These are phyloP conservation scores for Melitaea cinxia DNA, from an alignment of 1,140 invertebrate genomes.

Conservation along the genomic window DNA sequence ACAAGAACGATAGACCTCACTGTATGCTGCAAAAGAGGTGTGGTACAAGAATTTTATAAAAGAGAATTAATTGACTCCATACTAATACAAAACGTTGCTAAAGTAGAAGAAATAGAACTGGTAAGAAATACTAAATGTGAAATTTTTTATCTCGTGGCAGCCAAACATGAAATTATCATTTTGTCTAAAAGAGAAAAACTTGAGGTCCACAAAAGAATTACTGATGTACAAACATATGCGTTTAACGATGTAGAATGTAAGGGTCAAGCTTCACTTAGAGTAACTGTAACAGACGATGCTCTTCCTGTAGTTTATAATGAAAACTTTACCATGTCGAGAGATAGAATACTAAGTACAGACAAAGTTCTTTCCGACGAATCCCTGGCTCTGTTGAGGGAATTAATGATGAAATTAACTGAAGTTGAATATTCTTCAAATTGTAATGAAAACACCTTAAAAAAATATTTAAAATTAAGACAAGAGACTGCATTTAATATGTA, in stretches of 20 bases:
- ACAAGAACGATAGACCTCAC: slow-evolving; percentile 52
- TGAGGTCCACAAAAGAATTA: slow-evolving; percentile 40
- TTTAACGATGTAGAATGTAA: slow-evolving; percentile 50
- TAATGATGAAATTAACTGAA: slow-evolving; percentile 58
- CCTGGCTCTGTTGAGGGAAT: slow-evolving; percentile 43
- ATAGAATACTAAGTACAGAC: slow-evolving; percentile 23
- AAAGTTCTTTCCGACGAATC: slow-evolving; percentile 36
- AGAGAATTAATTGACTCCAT: slow-evolving; percentile 48
- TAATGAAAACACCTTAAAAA: slow-evolving; percentile 54
- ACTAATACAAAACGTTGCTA: slow-evolving; percentile 35
- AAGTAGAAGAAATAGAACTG: slow-evolving; percentile 46
- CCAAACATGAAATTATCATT: slow-evolving; percentile 50
- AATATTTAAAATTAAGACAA: slow-evolving; percentile 55
- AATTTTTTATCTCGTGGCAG: slow-evolving; percentile 58
- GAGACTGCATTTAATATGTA: slow-evolving; percentile 48
- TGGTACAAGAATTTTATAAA: slow-evolving; percentile 58
- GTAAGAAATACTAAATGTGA: slow-evolving; percentile 56
- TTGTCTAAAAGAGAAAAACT: slow-evolving; percentile 50
- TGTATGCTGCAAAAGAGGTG: slow-evolving; percentile 52
- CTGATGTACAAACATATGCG: slow-evolving; percentile 51
- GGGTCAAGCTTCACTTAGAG: slow-evolving; percentile 50
- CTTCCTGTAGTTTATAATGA: slow-evolving; percentile 59
- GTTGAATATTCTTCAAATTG: slow-evolving; percentile 52
- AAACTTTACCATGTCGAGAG: slow-evolving; percentile 46
- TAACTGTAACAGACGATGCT: slow-evolving; percentile 53